Evolutionary conservation across 2,888 invertebrate genomes (phyloP), one percentile per base, ranked within the genome.

Genomic region (Heteromurus nitidus): DNA sequence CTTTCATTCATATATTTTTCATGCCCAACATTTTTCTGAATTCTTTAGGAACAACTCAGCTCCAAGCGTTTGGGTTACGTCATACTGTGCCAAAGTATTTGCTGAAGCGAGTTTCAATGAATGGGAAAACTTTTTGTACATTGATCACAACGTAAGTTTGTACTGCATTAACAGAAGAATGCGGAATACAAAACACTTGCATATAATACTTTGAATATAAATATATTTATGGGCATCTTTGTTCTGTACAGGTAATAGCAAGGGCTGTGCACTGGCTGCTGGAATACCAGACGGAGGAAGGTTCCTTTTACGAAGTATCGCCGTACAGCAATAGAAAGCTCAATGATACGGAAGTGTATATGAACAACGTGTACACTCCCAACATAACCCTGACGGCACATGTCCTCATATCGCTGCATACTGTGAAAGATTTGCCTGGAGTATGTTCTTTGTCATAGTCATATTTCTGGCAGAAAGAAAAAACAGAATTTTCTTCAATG

Each of bases 71-170:
- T 96, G 97, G 97, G 89, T 98, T 85, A 98, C 98, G 0, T 95
- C 98, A 0, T 97, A 96, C 90, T 95, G 95, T 88, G 94, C 95
- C 0, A 92, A 95, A 85, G 92, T 95, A 65, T 94, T 98, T 89
- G 95, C 96, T 89, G 96, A 96, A 88, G 97, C 97, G 0, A 95
- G 95, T 44, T 97, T 97, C 90, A 96, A 97, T 88, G 98, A 98
- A 89, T 98, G 98, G 98, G 97, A 98, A 90, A 96, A 97, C 89
- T 96, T 94, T 88, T 93, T 98, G 74, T 98, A 96, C 90, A 96
- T 98, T 85, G 97, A 98, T 89, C 95, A 96, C 0, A 91, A 92
- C 55, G 94, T 96, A 85, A 88, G 90, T 70, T 88, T 28, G 18
- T 50, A 18, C n/a, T n/a, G n/a, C n/a, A 70, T 55, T 31, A 50